phyloP scores from a whole-genome alignment of 2,797 vertebrate species.

The Gymnothorax reevesii region DNA sequence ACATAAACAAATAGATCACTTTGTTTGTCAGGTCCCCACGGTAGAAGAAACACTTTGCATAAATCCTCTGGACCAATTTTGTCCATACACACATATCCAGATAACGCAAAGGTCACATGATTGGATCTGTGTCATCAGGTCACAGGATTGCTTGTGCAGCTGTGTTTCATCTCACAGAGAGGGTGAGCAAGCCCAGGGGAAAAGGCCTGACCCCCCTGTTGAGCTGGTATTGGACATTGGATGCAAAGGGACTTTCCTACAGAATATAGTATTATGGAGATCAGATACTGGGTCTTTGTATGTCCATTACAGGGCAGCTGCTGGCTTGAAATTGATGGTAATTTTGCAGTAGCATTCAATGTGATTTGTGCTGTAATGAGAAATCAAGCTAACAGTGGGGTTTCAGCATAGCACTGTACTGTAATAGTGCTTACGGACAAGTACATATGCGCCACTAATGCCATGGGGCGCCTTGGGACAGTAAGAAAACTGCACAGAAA shows the following conservation, averaged over 20 bases:
- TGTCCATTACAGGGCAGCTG: background rate
- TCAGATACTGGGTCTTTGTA: background rate
- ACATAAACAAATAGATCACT: background rate
- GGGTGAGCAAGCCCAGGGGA: background rate
- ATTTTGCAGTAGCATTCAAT: background rate
- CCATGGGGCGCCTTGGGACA: too few species aligned
- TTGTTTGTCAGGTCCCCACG: background rate
- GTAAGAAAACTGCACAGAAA: too few species aligned
- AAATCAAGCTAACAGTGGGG: too few species aligned
- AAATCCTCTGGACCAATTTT: background rate
- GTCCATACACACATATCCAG: background rate
- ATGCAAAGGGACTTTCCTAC: background rate
- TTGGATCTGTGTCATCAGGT: background rate
- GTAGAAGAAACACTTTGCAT: background rate
- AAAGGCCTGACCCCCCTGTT: background rate
- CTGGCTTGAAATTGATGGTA: background rate
- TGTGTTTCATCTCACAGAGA: background rate
- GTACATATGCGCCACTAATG: too few species aligned
- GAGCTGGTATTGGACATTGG: background rate
- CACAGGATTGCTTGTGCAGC: background rate
- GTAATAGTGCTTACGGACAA: too few species aligned
- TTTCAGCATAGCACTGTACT: too few species aligned
- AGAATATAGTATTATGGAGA: background rate
- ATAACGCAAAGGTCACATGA: background rate
- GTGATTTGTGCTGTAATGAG: background rate